A percentile compares a stretch with the other conserved stretches of the same genome.
Conservation (phyloP, 2,888 invertebrate genomes). For the Lathronympha strigana region DNA sequence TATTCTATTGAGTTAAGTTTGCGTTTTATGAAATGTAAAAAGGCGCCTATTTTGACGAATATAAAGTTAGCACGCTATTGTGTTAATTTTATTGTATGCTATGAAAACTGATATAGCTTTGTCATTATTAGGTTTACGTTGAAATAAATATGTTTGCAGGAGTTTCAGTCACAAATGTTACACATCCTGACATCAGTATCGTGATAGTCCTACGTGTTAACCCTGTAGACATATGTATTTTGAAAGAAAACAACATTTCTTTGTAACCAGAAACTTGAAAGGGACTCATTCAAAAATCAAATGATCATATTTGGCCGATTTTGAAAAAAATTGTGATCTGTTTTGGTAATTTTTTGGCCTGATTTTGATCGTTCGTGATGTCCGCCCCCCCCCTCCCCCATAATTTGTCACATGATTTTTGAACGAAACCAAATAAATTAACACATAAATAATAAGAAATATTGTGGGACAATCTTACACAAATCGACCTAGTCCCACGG, state of each 20-base stretch:
- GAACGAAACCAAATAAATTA: no score
- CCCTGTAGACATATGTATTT: conserved; percentile 3
- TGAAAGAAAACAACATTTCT: conserved; percentile 15
- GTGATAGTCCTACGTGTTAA: neutral
- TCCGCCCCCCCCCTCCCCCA: no score
- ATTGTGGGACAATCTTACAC: no score
- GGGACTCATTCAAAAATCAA: no score
- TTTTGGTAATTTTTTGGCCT: no score
- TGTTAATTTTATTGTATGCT: neutral
- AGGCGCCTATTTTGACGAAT: neutral
- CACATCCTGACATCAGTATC: neutral
- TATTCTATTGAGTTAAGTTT: neutral
- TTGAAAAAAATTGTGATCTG: no score
- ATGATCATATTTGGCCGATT: no score
- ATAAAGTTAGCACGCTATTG: conserved; percentile 7
- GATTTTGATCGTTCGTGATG: no score
- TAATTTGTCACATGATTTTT: no score
- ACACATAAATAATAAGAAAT: no score
- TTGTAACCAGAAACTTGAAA: neutral
- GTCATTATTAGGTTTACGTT: neutral
- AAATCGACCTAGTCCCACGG: no score
- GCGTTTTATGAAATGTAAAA: neutral
- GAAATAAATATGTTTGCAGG: conserved; percentile 9
- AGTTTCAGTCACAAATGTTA: neutral
- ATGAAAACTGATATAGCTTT: neutral